Conservation (phyloP, 2,888 invertebrate genomes). For the Acleris literana region DNA sequence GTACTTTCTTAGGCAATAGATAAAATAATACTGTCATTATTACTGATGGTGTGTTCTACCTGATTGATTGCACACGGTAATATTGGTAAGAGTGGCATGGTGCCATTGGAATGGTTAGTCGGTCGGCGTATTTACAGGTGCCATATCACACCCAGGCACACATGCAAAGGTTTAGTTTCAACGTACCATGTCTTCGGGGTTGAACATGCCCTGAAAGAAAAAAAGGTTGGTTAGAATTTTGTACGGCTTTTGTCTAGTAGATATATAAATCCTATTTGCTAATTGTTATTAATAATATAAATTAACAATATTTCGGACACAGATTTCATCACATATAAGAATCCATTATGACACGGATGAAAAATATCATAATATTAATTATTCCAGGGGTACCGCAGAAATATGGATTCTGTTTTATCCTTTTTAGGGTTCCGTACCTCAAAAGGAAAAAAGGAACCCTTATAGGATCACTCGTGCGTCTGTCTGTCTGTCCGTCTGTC, state of each 20-base stretch:
- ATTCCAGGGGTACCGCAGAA: too few species aligned
- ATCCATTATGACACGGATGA: too few species aligned
- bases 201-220: constrained; percentile 92
- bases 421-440: too few species aligned
- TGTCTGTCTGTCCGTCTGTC: too few species aligned
- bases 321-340: too few species aligned
- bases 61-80: constrained; percentile 64
- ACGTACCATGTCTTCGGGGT: constrained; percentile 91
- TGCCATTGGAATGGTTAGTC: constrained; percentile 14
- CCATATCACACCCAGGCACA: constrained; percentile 57
- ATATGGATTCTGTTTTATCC: too few species aligned
- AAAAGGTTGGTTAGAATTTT: constrained; percentile 44
- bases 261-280: too few species aligned
- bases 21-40: constrained; percentile 5
- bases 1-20: too few species aligned
- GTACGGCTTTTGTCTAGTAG: not conserved
- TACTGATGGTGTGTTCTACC: constrained; percentile 1
- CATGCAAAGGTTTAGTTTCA: constrained; percentile 71
- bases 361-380: too few species aligned
- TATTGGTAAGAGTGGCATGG: constrained; percentile 5
- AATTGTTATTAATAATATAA: too few species aligned
- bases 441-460: too few species aligned
- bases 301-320: not conserved
- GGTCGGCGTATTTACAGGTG: constrained; percentile 66
- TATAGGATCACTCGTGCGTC: too few species aligned